Evolutionary conservation across 2,797 vertebrate genomes (phyloP).

Genomic region (Peromyscus aztecus): DNA sequence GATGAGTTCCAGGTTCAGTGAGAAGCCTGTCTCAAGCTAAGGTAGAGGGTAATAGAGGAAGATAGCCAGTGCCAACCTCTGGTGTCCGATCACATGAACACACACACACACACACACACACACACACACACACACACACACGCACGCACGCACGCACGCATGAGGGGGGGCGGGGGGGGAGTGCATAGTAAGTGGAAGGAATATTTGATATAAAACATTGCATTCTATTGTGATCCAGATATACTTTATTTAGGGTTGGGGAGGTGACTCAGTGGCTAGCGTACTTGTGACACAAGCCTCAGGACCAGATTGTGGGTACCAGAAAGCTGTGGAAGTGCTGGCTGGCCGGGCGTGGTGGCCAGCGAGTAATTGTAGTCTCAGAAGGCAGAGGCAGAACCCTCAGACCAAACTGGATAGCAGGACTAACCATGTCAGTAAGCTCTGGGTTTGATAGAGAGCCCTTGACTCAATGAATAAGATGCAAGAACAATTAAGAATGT

Average conservation of each 20-base stretch:
- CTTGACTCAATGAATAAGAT: not conserved
- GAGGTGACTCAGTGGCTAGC: not conserved
- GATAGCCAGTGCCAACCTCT: not conserved
- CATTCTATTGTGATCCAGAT: conserved; percentile 20
- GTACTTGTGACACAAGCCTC: not conserved
- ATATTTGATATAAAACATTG: not conserved
- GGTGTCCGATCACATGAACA: not conserved
- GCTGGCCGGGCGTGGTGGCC: too few relatives aligned
- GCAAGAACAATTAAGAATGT: not conserved
- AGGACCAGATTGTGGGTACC: not conserved
- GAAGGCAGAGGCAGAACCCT: not conserved
- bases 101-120: not conserved
- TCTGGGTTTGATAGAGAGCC: not conserved
- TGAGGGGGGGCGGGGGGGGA: too few relatives aligned
- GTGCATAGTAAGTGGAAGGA: not conserved
- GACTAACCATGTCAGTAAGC: not conserved
- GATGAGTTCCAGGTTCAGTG: not conserved
- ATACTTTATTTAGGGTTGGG: not conserved
- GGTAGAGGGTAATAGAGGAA: not conserved
- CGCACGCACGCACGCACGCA: too few relatives aligned
- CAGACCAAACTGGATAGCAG: not conserved
- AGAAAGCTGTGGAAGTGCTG: not conserved
- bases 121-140: too few relatives aligned
- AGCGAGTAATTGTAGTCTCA: not conserved
- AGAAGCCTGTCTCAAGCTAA: not conserved